phyloP scores from a whole-genome alignment of 2,797 vertebrate species.

The Pseudochirops cupreus region DNA sequence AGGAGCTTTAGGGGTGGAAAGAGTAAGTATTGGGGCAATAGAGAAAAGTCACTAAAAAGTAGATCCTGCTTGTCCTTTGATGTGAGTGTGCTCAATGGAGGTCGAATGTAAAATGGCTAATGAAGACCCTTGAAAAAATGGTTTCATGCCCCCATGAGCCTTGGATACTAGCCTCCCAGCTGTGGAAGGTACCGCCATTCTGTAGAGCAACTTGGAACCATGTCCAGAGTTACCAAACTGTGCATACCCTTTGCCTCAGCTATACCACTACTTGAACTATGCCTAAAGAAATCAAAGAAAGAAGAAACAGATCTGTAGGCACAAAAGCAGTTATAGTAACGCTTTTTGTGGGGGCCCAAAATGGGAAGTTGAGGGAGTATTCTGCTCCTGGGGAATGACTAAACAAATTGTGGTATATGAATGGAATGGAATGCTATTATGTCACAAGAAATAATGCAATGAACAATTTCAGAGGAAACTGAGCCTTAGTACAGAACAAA shows the following conservation, averaged over 20 bases:
- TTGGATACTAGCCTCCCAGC: neutral
- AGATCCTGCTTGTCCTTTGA: neutral
- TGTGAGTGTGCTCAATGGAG: neutral
- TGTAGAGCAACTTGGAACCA: neutral
- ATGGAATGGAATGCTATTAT: neutral
- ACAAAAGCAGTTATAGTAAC: neutral
- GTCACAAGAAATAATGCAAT: neutral
- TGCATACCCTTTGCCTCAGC: neutral
- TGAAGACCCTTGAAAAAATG: neutral
- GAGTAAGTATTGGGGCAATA: neutral
- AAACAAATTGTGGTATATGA: neutral
- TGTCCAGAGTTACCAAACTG: neutral
- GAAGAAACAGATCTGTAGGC: no score
- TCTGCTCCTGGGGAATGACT: neutral
- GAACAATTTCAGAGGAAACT: neutral
- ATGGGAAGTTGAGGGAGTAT: neutral
- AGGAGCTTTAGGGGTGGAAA: neutral
- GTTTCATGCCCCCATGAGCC: neutral
- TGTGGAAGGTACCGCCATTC: neutral
- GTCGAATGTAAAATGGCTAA: neutral
- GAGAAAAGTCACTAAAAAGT: neutral
- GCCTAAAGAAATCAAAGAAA: neutral
- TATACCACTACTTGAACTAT: neutral
- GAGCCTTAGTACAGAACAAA: no score
- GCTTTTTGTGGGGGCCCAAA: neutral